Percentiles rank a stretch among this genome's conserved stretches.
phyloP scores from a whole-genome alignment of 2,888 invertebrate species.

The Nemoura dubitans region DNA sequence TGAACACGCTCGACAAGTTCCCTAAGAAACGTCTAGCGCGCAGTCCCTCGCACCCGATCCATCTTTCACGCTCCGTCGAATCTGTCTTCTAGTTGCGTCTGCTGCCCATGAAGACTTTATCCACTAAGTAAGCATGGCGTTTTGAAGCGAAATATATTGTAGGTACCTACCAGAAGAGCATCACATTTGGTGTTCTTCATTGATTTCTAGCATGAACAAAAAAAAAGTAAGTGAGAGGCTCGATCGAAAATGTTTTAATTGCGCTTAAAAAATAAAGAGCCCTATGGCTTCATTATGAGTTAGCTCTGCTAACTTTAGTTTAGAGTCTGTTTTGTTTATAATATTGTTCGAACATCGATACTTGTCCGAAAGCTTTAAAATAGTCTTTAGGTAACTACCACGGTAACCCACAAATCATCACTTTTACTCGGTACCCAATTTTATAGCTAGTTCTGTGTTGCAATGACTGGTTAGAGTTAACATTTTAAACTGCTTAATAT shows the following conservation, averaged over 20 bases:
- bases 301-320: neutral
- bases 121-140: neutral
- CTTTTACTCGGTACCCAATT: neutral
- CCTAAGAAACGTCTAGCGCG: constrained; percentile 95
- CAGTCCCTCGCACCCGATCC: constrained; percentile 97
- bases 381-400: neutral
- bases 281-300: neutral
- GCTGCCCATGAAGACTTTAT: neutral
- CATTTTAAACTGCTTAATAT: no score
- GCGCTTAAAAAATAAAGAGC: neutral
- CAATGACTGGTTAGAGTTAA: no score
- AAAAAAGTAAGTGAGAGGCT: neutral
- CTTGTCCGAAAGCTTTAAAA: neutral
- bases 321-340: neutral
- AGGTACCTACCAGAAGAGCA: neutral
- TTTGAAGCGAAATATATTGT: neutral
- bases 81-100: constrained; percentile 78
- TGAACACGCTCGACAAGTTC: constrained; percentile 84
- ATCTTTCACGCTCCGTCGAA: constrained; percentile 95
- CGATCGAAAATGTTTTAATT: neutral
- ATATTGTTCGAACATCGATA: neutral
- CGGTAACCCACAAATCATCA: constrained; percentile 16
- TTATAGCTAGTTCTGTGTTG: neutral
- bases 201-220: neutral
- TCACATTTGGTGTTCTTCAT: neutral